Percentiles rank a stretch among this genome's conserved stretches.
Conservation (phyloP, 2,113 vertebrate species). For the Chlamydotis undulata region DNA sequence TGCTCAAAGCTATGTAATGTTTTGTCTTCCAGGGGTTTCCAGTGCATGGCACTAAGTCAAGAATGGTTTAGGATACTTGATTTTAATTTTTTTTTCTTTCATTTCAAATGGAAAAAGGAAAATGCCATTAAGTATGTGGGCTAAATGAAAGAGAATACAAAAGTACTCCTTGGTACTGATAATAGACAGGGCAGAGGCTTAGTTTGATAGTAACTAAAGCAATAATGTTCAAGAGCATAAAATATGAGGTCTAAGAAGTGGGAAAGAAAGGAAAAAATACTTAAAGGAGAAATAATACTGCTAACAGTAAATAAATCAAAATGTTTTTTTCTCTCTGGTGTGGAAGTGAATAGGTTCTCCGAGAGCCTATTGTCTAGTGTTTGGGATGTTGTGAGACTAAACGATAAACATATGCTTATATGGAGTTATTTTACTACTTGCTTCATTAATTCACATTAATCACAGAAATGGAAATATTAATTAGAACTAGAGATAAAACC, state of each 20-base stretch:
- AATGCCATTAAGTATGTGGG: background rate
- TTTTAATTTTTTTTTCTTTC: background rate
- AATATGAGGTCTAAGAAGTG: background rate
- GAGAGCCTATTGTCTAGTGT: background rate
- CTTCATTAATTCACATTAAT: background rate
- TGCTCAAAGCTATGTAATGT: background rate
- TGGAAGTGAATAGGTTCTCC: background rate
- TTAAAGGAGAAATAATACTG: background rate
- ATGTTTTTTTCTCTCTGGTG: background rate
- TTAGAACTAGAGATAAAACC: background rate
- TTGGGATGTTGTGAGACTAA: background rate
- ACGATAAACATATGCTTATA: background rate
- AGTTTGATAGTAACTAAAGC: background rate
- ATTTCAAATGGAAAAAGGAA: background rate
- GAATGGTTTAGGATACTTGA: background rate
- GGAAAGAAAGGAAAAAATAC: background rate
- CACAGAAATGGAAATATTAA: background rate
- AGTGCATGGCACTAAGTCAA: background rate
- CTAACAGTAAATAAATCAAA: background rate
- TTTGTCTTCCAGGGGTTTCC: background rate
- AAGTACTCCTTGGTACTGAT: background rate
- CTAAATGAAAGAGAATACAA: background rate
- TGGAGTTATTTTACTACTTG: background rate
- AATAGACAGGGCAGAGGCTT: background rate
- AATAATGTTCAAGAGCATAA: background rate